phyloP scores from a whole-genome alignment of 2,113 vertebrate genomes.

The Melanocharis versteri region DNA sequence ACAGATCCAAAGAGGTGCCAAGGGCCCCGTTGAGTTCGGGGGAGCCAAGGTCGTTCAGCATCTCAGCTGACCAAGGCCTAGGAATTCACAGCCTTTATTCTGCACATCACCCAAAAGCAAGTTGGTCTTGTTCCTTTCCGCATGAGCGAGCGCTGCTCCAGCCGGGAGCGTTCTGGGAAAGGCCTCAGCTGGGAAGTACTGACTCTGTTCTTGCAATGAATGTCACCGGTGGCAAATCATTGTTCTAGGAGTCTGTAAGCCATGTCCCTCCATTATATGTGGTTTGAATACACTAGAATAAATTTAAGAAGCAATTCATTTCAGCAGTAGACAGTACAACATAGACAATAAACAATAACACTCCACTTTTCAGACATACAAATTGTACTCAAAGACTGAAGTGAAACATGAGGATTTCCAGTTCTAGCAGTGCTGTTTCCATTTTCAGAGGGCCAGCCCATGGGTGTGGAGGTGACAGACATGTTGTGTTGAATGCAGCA shows the following conservation, averaged over 20 bases:
- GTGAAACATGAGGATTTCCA: neutral
- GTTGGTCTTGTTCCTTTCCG: neutral
- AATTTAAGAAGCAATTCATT: conserved; percentile 32
- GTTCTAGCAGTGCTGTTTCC: neutral
- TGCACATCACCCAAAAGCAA: neutral
- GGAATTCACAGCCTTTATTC: neutral
- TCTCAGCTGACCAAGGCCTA: neutral
- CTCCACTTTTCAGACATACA: neutral
- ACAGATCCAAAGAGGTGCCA: neutral
- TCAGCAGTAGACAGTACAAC: neutral
- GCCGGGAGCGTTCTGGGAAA: neutral
- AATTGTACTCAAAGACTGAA: neutral
- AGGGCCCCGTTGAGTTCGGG: neutral
- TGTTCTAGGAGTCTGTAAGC: neutral
- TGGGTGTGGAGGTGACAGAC: neutral
- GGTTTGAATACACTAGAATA: conserved; percentile 41
- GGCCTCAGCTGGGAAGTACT: neutral
- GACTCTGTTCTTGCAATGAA: neutral
- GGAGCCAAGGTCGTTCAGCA: neutral
- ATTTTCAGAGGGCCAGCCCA: neutral
- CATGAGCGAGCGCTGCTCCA: neutral
- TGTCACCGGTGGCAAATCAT: neutral
- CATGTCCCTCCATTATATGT: neutral
- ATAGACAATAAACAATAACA: neutral
- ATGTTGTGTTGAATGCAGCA: neutral